Evolutionary conservation across 2,888 invertebrate genomes (phyloP).

Genomic region (Limnephilus lunatus): DNA sequence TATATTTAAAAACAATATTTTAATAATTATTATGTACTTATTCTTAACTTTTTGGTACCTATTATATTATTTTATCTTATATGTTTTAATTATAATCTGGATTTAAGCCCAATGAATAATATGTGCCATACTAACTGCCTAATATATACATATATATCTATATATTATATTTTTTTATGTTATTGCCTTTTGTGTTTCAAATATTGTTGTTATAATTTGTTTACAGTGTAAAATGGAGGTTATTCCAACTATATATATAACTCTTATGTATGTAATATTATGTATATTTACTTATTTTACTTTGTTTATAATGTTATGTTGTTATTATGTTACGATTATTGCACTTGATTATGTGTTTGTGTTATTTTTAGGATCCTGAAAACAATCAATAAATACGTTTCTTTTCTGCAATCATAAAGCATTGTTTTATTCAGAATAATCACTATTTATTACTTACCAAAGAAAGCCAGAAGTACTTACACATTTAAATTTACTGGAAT

Average conservation of each 20-base stretch:
- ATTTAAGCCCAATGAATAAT: constrained; percentile 33
- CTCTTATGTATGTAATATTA: neutral
- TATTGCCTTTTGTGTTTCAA: constrained; percentile 1
- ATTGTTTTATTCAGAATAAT: neutral
- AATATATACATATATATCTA: too few species aligned
- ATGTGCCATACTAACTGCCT: constrained; percentile 52
- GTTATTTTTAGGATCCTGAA: constrained; percentile 78
- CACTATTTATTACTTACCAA: neutral
- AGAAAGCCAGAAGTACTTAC: too few species aligned
- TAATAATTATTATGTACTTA: neutral
- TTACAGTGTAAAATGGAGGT: neutral
- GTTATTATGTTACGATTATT: constrained; percentile 59
- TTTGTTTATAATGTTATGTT: neutral
- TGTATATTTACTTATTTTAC: constrained; percentile 23
- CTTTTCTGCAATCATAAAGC: constrained; percentile 17
- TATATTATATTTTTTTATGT: neutral
- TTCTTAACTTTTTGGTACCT: neutral
- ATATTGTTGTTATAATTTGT: neutral
- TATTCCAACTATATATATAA: neutral
- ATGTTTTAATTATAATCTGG: constrained; percentile 5
- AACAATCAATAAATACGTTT: constrained; percentile 70
- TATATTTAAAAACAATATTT: constrained; percentile 18
- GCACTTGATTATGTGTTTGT: constrained; percentile 74
- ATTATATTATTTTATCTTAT: neutral
- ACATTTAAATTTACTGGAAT: too few species aligned